A percentile compares a stretch with the other conserved stretches of the same genome.
These are phyloP conservation scores for Periparus ater DNA, from an alignment of 2,797 vertebrate species.

Conservation along the genomic window DNA sequence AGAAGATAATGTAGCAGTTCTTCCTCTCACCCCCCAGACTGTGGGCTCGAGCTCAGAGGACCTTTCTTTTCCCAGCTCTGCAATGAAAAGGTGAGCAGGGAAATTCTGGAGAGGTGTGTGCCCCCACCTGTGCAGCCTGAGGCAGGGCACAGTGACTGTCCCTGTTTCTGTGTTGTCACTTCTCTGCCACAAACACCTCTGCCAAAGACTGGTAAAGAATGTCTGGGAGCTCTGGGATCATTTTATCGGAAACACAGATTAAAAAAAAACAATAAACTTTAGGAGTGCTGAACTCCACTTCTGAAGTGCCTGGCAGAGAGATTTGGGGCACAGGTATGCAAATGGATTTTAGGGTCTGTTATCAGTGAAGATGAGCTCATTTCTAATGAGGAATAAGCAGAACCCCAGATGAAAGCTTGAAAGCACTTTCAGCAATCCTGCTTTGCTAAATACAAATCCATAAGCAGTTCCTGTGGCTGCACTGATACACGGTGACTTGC, in stretches of 20 bases:
- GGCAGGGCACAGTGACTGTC: background rate
- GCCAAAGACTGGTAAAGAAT: background rate
- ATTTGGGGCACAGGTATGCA: background rate
- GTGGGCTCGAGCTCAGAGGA: rapidly evolving
- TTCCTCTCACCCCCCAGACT: background rate
- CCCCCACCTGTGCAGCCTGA: rapidly evolving
- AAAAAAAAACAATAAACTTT: background rate
- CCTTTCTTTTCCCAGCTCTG: background rate
- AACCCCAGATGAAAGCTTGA: background rate
- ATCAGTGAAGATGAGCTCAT: background rate
- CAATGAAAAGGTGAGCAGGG: background rate
- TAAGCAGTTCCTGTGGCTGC: background rate
- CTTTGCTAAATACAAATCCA: background rate
- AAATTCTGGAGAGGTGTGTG: too few species aligned
- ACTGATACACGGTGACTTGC: background rate
- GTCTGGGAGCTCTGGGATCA: background rate
- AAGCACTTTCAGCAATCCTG: background rate
- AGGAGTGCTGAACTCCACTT: background rate
- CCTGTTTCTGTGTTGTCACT: background rate
- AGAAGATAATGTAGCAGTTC: background rate
- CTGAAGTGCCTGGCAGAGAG: background rate
- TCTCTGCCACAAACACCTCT: background rate
- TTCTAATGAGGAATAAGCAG: background rate
- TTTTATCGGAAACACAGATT: background rate
- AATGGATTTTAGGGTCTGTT: background rate